Evolutionary conservation across 2,888 invertebrate genomes (phyloP).

Genomic region (Tridacna gigas): DNA sequence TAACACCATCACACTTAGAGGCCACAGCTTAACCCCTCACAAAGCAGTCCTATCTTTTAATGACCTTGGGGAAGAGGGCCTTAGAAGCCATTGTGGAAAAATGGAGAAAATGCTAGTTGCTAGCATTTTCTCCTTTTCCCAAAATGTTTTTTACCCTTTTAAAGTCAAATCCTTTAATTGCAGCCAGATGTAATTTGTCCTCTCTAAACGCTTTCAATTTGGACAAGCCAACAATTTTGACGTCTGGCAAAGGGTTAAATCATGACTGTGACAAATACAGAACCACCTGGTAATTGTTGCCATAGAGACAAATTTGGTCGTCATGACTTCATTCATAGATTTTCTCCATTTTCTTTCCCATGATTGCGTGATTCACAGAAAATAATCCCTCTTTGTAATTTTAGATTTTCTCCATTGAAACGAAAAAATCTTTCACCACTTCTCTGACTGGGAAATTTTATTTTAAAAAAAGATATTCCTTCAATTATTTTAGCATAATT

Average conservation of each 20-base stretch:
- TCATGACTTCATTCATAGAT: conserved; percentile 19
- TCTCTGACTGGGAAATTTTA: no score
- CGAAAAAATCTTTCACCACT: no score
- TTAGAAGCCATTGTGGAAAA: not conserved
- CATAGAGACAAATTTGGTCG: conserved; percentile 4
- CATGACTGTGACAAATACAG: not conserved
- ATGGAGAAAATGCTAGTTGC: not conserved
- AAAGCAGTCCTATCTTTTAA: not conserved
- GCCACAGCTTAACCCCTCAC: no score
- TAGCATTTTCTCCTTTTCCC: conserved; percentile 5
- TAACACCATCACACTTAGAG: no score
- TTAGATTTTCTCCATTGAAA: no score
- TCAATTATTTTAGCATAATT: no score
- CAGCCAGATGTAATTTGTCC: not conserved
- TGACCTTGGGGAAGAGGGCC: not conserved
- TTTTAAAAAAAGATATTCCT: no score
- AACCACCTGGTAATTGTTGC: conserved; percentile 8
- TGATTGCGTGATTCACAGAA: not conserved
- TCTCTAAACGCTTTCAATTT: not conserved
- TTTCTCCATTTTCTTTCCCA: not conserved
- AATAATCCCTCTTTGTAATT: no score
- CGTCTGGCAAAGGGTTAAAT: not conserved
- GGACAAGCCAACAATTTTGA: not conserved
- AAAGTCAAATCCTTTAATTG: not conserved
- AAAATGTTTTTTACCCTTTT: not conserved